Conservation (phyloP, 2,797 vertebrate genomes). For the Anisognathus igniventris region DNA sequence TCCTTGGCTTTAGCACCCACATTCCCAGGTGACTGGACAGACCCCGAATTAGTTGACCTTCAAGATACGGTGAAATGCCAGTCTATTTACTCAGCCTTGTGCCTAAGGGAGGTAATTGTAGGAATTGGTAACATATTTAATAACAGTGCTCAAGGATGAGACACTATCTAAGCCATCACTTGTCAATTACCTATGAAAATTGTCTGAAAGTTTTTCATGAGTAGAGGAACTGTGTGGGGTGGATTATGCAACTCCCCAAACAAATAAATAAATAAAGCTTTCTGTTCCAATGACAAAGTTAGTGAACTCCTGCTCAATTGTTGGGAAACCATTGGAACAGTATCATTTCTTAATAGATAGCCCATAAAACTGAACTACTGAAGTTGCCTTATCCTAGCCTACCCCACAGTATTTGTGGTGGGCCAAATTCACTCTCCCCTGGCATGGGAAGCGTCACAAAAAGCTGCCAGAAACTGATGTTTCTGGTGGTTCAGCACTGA, state of each 20-base stretch:
- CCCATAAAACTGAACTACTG: background rate
- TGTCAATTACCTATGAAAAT: slow-evolving; percentile 46
- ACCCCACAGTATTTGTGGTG: background rate
- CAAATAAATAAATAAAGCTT: background rate
- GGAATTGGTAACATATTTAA: slow-evolving; percentile 16
- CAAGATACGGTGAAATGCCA: slow-evolving; percentile 22
- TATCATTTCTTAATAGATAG: slow-evolving; percentile 35
- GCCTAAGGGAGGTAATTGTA: slow-evolving; percentile 10
- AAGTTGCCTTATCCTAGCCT: background rate
- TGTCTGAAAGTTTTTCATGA: slow-evolving; percentile 7
- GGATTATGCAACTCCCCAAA: background rate
- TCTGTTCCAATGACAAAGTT: background rate
- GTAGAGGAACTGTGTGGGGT: background rate
- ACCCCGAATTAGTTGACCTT: slow-evolving; percentile 53
- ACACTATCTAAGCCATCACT: background rate
- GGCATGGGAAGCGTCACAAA: background rate
- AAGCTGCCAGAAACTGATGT: background rate
- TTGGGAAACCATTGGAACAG: background rate
- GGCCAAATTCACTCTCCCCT: background rate
- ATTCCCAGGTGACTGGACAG: slow-evolving; percentile 4
- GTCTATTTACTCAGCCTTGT: slow-evolving; percentile 20
- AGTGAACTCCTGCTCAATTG: slow-evolving; percentile 26
- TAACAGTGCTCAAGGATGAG: background rate
- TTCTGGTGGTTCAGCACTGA: background rate
- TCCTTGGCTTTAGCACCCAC: background rate